phyloP scores from a whole-genome alignment of 2,113 vertebrate species.

The Salminus brasiliensis region DNA sequence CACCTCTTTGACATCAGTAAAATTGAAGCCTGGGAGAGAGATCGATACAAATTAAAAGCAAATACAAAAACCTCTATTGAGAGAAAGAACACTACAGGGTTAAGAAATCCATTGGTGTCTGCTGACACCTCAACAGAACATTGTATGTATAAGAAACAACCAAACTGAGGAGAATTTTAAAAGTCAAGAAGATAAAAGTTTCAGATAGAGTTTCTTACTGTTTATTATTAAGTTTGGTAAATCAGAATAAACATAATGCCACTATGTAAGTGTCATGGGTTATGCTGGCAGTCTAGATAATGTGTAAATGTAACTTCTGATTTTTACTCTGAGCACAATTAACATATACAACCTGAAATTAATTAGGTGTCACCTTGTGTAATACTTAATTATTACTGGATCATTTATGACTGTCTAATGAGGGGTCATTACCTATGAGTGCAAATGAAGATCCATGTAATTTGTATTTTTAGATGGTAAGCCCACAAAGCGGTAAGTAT shows the following conservation, averaged over 20 bases:
- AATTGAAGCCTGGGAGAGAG: constrained; percentile 72
- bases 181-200: constrained; percentile 47
- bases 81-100: constrained; percentile 56
- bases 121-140: constrained; percentile 54
- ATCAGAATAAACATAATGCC: no score
- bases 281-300: not conserved
- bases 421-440: not conserved
- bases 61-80: constrained; percentile 75
- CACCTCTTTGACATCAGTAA: constrained; percentile 77
- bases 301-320: not conserved
- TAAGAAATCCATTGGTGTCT: constrained; percentile 71
- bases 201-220: not conserved
- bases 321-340: not conserved
- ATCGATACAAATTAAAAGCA: constrained; percentile 90
- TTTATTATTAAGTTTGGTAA: no score
- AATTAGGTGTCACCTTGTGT: not conserved
- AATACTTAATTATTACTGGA: not conserved
- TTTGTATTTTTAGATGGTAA: not conserved
- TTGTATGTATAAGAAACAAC: constrained; percentile 66
- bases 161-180: constrained; percentile 46
- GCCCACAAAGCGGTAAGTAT: not conserved
- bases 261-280: not conserved
- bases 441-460: constrained; percentile 2
- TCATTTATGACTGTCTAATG: not conserved
- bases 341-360: not conserved